Percentiles rank a stretch among this genome's conserved stretches.
These are phyloP conservation scores for Exephanes ischioxanthus DNA, from an alignment of 2,888 invertebrate genomes.

Conservation along the genomic window DNA sequence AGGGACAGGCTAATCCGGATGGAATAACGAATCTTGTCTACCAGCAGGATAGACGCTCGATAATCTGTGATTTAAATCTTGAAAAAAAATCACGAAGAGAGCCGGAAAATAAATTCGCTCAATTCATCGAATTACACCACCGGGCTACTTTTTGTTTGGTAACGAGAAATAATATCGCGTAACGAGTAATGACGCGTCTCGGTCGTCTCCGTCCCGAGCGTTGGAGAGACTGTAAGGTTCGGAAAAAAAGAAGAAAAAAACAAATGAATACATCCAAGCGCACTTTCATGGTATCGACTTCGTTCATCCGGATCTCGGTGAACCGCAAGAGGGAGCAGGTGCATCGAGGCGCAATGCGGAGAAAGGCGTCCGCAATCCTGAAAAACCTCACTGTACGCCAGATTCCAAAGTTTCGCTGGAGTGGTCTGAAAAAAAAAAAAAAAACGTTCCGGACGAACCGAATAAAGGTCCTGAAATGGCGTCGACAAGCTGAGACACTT, in stretches of 20 bases:
- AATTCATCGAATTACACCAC: not conserved
- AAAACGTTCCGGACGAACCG: not conserved
- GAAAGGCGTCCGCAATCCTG: constrained; percentile 56
- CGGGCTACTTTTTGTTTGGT: not conserved
- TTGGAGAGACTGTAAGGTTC: constrained; percentile 33
- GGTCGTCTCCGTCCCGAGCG: constrained; percentile 20
- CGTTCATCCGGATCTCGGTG: constrained; percentile 64
- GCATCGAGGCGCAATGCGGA: constrained; percentile 57
- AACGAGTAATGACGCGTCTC: constrained; percentile 24
- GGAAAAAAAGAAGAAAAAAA: constrained; percentile 22
- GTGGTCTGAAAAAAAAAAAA: constrained; percentile 5
- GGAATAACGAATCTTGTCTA: constrained; percentile 25
- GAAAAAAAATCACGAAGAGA: not conserved
- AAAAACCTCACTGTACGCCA: constrained; percentile 21
- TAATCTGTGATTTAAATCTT: not conserved
- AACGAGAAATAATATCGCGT: constrained; percentile 28
- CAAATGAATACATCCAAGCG: constrained; percentile 48
- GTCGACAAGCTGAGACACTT: not conserved
- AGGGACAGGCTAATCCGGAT: constrained; percentile 62
- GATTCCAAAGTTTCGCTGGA: constrained; percentile 22
- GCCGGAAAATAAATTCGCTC: not conserved
- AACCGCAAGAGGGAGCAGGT: constrained; percentile 64
- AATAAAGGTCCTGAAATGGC: not conserved
- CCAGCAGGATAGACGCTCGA: not conserved
- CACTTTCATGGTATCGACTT: constrained; percentile 63